Percentiles rank a stretch among this genome's conserved stretches.
These are phyloP conservation scores for Pelvicachromis taeniatus DNA, from an alignment of 2,113 vertebrate genomes.

Conservation along the genomic window DNA sequence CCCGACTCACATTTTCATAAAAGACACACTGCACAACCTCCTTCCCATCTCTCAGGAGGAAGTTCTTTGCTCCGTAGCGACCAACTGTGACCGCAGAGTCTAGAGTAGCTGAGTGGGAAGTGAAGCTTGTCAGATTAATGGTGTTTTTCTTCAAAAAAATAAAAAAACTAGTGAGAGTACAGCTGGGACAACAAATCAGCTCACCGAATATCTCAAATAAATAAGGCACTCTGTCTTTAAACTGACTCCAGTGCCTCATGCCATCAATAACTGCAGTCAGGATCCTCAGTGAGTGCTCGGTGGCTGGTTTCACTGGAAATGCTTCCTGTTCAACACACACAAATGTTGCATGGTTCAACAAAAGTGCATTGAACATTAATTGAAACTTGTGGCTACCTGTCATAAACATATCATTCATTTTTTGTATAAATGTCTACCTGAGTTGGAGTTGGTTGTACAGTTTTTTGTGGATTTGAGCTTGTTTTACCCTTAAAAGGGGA, in stretches of 20 bases:
- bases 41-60: slow-evolving; percentile 88
- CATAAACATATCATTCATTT: not conserved
- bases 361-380: not conserved
- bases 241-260: slow-evolving; percentile 90
- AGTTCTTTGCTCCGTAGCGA: slow-evolving; percentile 82
- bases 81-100: slow-evolving; percentile 91
- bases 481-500: not conserved
- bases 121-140: not conserved
- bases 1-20: slow-evolving; percentile 89
- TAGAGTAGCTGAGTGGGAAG: slow-evolving; percentile 76
- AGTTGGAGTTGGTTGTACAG: not conserved
- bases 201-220: slow-evolving; percentile 92
- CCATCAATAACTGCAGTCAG: slow-evolving; percentile 85
- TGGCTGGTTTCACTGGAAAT: slow-evolving; percentile 61
- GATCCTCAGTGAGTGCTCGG: slow-evolving; percentile 82
- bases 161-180: not conserved
- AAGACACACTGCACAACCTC: slow-evolving; percentile 83
- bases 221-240: slow-evolving; percentile 73
- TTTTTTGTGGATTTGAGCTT: not conserved
- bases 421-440: slow-evolving; percentile 11
- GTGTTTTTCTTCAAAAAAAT: not conserved
- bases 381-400: not conserved
- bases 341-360: not conserved
- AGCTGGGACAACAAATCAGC: slow-evolving; percentile 21
- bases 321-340: slow-evolving; percentile 45